Conservation (phyloP, 2,888 invertebrate genomes). For the Schizotus pectinicornis region DNA sequence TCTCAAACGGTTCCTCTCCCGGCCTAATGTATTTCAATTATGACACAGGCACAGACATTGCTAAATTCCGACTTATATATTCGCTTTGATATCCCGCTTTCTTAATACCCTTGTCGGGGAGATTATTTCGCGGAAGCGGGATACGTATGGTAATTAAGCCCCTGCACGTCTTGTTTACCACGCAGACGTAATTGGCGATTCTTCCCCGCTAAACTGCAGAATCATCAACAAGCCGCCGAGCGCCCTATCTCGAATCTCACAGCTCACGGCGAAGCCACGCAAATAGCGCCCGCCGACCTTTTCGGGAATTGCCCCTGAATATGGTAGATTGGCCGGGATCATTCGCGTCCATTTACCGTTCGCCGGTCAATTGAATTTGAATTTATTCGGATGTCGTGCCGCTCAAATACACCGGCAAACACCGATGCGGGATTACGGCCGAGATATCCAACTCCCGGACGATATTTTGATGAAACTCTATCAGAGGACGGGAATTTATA, state of each 20-base stretch:
- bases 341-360: conserved; percentile 20
- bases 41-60: conserved; percentile 12
- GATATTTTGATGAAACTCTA: conserved; percentile 35
- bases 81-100: conserved; percentile 22
- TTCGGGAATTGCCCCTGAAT: too few species aligned
- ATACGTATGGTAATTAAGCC: conserved; percentile 19
- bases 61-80: conserved; percentile 13
- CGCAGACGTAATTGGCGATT: too few species aligned
- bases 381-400: conserved; percentile 15
- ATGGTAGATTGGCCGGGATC: not conserved
- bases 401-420: conserved; percentile 16
- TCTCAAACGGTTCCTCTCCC: conserved; percentile 18
- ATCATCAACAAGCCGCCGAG: too few species aligned
- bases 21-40: conserved; percentile 27
- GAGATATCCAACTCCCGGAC: conserved; percentile 22
- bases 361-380: conserved; percentile 25
- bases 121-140: conserved; percentile 14
- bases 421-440: conserved; percentile 21
- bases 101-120: conserved; percentile 11
- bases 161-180: conserved; percentile 17
- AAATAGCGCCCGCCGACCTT: too few species aligned
- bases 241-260: too few species aligned
- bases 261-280: too few species aligned
- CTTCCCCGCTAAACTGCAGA: too few species aligned
- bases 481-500: conserved; percentile 35